Percentiles rank a stretch among this genome's conserved stretches.
Conservation (phyloP, 2,888 invertebrate genomes). For the Amphipoea lucens region DNA sequence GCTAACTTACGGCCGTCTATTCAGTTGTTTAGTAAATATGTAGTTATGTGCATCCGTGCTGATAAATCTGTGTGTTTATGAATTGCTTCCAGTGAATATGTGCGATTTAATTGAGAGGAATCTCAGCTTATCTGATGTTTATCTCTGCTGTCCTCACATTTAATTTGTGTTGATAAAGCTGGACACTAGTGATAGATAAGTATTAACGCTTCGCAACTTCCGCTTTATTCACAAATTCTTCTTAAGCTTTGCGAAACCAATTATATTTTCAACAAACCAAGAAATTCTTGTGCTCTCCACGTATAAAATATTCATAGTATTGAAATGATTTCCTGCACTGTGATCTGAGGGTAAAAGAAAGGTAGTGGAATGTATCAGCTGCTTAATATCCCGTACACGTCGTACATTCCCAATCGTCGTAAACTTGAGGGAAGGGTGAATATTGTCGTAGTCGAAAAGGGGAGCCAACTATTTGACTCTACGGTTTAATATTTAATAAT, state of each 20-base stretch:
- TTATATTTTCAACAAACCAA: conserved; percentile 22
- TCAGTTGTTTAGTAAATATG: conserved; percentile 22
- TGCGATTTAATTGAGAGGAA: conserved; percentile 8
- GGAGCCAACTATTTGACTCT: not conserved
- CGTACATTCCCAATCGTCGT: conserved; percentile 42
- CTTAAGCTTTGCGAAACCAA: conserved; percentile 4
- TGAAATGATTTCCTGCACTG: conserved; percentile 33
- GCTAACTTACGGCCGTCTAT: conserved; percentile 3
- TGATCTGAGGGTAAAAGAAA: conserved; percentile 23
- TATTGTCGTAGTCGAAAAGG: conserved; percentile 3
- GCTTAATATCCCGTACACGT: conserved; percentile 48
- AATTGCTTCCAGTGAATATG: conserved; percentile 14
- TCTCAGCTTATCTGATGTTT: not conserved
- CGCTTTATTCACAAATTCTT: not conserved
- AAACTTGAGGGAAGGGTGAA: conserved; percentile 29
- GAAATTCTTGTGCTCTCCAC: conserved; percentile 16
- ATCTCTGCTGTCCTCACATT: not conserved
- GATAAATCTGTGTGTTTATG: conserved; percentile 25
- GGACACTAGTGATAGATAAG: not conserved
- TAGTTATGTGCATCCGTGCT: conserved; percentile 22
- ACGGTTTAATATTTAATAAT: conserved; percentile 30
- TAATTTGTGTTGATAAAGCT: conserved; percentile 3
- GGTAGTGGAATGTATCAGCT: conserved; percentile 40
- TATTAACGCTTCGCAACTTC: not conserved
- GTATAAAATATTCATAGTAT: conserved; percentile 57